Percentiles rank a stretch among this genome's conserved stretches.
phyloP scores from a whole-genome alignment of 2,113 vertebrate species.

The Azemiops feae region DNA sequence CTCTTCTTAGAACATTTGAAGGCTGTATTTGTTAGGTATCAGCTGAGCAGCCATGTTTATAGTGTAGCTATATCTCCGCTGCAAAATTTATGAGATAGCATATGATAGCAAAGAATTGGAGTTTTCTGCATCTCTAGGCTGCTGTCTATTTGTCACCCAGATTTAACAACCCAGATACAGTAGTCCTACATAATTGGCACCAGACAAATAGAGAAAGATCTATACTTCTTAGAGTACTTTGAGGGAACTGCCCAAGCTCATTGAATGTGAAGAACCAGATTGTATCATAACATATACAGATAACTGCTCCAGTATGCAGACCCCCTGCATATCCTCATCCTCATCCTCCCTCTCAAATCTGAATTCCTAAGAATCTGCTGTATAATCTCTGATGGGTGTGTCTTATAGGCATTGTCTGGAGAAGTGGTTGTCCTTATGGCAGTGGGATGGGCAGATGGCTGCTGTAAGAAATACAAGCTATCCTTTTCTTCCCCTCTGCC shows the following conservation, averaged over 20 bases:
- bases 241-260: not conserved
- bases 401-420: not conserved
- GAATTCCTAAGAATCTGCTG: not conserved
- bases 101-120: not conserved
- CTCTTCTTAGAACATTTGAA: not conserved
- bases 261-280: not conserved
- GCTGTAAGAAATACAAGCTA: not conserved
- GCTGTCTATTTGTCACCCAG: not conserved
- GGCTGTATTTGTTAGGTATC: not conserved
- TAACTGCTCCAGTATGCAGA: not conserved
- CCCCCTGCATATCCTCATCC: not conserved
- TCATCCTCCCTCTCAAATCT: not conserved
- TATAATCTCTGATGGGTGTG: not conserved
- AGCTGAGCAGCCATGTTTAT: not conserved
- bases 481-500: not conserved
- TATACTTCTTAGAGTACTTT: not conserved
- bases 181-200: not conserved
- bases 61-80: not conserved
- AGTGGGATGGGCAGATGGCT: not conserved
- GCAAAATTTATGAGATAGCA: not conserved
- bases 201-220: not conserved
- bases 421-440: not conserved
- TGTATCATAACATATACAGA: not conserved
- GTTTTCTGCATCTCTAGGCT: not conserved
- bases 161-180: not conserved